Evolutionary conservation across 2,113 vertebrate genomes (phyloP).

Genomic region (Axis porcinus): DNA sequence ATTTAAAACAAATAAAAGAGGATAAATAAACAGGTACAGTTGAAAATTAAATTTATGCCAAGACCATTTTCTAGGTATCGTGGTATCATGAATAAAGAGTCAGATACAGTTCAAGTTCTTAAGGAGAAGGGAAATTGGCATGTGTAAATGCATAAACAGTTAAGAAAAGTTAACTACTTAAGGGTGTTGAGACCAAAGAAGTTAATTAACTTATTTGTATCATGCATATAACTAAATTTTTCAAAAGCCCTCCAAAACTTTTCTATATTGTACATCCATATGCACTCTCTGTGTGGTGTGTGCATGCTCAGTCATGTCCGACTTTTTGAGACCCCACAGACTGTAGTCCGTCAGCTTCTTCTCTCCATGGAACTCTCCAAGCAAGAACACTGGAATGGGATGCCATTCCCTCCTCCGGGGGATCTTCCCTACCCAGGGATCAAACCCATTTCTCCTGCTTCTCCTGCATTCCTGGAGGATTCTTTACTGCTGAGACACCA

Average conservation of each 20-base stretch:
- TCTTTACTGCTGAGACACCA: background rate
- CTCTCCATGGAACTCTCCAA: background rate
- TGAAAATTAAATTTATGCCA: background rate
- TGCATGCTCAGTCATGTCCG: accelerated
- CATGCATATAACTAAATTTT: background rate
- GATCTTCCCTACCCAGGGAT: background rate
- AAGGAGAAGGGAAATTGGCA: background rate
- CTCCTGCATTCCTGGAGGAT: background rate
- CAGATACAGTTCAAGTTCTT: background rate
- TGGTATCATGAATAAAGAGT: background rate
- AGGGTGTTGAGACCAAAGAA: background rate
- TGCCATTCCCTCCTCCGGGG: background rate
- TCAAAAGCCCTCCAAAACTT: background rate
- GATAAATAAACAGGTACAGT: background rate
- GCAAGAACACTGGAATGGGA: background rate
- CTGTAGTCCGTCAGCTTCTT: background rate
- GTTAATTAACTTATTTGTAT: background rate
- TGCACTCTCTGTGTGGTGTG: background rate
- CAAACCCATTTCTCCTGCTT: background rate
- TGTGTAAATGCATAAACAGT: background rate
- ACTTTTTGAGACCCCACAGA: background rate
- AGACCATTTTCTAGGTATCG: background rate
- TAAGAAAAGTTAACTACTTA: background rate
- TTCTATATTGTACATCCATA: background rate
- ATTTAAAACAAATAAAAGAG: background rate